phyloP scores from a whole-genome alignment of 2,888 invertebrate species.

The Odontocolon sp. region DNA sequence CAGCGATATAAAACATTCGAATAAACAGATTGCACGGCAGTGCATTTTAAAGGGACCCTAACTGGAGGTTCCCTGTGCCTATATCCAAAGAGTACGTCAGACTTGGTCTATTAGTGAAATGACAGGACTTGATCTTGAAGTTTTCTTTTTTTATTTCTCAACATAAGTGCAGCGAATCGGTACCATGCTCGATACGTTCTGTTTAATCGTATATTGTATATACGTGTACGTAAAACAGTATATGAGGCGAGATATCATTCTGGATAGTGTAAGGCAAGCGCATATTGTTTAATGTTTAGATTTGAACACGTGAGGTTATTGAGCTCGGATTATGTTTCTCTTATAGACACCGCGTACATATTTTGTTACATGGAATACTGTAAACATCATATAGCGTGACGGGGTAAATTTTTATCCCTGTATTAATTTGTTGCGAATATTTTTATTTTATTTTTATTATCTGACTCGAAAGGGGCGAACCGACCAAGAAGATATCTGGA shows the following conservation, averaged over 20 bases:
- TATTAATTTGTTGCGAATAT: too few relatives aligned
- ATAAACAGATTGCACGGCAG: slow-evolving; percentile 19
- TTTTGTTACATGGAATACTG: too few relatives aligned
- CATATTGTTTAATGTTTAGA: slow-evolving; percentile 27
- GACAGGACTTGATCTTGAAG: slow-evolving; percentile 5
- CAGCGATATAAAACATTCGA: background rate
- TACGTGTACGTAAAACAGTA: background rate
- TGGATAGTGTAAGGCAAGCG: background rate
- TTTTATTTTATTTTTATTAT: too few relatives aligned
- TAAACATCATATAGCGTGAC: too few relatives aligned
- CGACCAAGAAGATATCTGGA: too few relatives aligned
- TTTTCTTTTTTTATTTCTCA: background rate
- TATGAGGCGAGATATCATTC: background rate
- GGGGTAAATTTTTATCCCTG: too few relatives aligned
- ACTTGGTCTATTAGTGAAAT: slow-evolving; percentile 23
- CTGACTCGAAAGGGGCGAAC: too few relatives aligned
- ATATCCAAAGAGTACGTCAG: slow-evolving; percentile 27
- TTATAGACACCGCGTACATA: background rate
- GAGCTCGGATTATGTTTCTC: slow-evolving; percentile 26
- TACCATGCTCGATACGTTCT: slow-evolving; percentile 42
- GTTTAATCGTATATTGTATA: slow-evolving; percentile 14
- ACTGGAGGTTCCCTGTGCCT: slow-evolving; percentile 17
- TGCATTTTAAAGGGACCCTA: slow-evolving; percentile 34
- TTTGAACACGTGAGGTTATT: slow-evolving; percentile 16
- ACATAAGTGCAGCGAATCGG: background rate